phyloP scores from a whole-genome alignment of 2,888 invertebrate genomes.

The Drosophila paranaensis region DNA sequence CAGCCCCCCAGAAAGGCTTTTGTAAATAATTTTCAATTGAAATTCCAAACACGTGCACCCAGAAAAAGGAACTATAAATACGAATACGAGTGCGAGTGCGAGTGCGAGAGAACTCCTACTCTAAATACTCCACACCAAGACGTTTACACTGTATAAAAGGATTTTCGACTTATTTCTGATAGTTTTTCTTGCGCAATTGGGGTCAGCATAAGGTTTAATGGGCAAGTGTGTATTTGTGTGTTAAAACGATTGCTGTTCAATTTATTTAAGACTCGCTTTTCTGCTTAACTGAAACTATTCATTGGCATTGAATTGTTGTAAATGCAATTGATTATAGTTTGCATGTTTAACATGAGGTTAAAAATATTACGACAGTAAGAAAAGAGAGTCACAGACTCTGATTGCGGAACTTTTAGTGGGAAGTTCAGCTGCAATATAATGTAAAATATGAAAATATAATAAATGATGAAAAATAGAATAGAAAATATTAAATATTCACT shows the following conservation, averaged over 20 bases:
- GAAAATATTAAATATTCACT: too few relatives aligned
- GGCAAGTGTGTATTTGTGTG: constrained; percentile 6
- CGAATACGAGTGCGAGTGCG: constrained; percentile 18
- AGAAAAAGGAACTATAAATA: constrained; percentile 42
- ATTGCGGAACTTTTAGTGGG: background rate
- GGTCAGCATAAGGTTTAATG: constrained; percentile 32
- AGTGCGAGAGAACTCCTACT: background rate
- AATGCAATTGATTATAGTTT: background rate
- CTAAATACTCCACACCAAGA: constrained; percentile 31
- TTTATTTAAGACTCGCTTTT: constrained; percentile 47
- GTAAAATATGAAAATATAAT: too few relatives aligned
- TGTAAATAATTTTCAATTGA: constrained; percentile 54
- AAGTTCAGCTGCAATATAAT: background rate
- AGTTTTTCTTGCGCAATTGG: constrained; percentile 45
- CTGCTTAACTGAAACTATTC: constrained; percentile 24
- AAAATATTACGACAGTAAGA: background rate
- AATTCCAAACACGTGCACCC: constrained; percentile 52
- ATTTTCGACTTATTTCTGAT: constrained; percentile 47
- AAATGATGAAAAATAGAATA: background rate
- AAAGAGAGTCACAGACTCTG: too few relatives aligned
- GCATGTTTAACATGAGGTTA: background rate
- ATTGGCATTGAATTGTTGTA: constrained; percentile 19
- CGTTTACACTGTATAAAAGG: constrained; percentile 50
- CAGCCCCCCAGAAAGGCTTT: constrained; percentile 14
- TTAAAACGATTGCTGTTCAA: constrained; percentile 43